Conservation (phyloP, 2,113 vertebrate species). For the Mesocricetus auratus region DNA sequence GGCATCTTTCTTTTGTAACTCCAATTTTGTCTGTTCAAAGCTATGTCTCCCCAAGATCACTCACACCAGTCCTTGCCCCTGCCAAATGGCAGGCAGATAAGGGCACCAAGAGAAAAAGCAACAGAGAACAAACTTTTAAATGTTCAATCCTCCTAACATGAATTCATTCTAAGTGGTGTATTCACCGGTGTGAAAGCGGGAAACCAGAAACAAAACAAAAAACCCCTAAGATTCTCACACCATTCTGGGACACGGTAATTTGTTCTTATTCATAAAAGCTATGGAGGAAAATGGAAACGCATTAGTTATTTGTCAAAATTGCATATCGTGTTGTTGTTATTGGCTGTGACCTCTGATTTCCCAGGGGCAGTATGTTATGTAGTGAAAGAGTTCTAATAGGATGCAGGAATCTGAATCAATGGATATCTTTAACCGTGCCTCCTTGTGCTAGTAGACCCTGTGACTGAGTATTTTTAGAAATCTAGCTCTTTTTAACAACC, state of each 20-base stretch:
- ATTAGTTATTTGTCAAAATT: slow-evolving; percentile 18
- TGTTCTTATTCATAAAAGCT: not conserved
- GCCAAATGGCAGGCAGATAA: not conserved
- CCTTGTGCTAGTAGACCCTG: not conserved
- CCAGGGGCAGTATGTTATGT: not conserved
- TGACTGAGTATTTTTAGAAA: slow-evolving; percentile 72
- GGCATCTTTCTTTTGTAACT: slow-evolving; percentile 8
- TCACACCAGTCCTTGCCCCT: not conserved
- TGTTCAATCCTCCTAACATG: slow-evolving; percentile 3
- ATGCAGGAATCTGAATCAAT: not conserved
- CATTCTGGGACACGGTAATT: not conserved
- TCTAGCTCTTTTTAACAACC: slow-evolving; percentile 25
- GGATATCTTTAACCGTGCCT: slow-evolving; percentile 20
- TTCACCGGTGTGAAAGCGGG: not conserved
- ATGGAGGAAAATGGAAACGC: slow-evolving; percentile 11
- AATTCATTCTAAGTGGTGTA: not conserved
- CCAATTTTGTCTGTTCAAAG: slow-evolving; percentile 13
- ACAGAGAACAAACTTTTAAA: not conserved
- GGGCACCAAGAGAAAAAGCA: not conserved
- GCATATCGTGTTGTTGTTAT: not conserved
- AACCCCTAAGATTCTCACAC: not conserved
- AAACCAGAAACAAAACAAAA: not conserved
- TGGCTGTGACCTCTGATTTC: slow-evolving; percentile 7
- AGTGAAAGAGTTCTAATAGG: not conserved
- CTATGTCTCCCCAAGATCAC: not conserved